Evolutionary conservation across 2,113 vertebrate species (phyloP), one percentile per base, ranked within the genome.

Genomic region (Hippolais icterina): DNA sequence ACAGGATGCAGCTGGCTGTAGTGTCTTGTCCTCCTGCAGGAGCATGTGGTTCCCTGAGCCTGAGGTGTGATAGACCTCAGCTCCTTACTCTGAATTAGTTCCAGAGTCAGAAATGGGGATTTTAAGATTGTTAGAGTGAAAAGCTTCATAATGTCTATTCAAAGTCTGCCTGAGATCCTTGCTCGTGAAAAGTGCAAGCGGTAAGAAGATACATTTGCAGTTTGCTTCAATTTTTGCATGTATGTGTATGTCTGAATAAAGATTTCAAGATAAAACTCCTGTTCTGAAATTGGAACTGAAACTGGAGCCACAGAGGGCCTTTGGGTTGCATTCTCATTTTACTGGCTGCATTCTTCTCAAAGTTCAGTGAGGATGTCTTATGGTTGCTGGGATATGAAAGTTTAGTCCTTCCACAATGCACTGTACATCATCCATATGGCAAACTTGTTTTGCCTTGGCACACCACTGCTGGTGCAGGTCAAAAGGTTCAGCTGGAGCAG

Each of bases 221-320:
- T 80, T 85, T 41, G 20, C 83, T 86, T 88, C n/a, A 37, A 22
- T 71, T 37, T 86, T 37, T 47, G 21, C 22, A 1, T 46, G 29
- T 70, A 20, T 70, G 15, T 35, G 8, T 57, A 39, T 74, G 8
- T 47, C 22, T 79, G 53, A 76, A 76, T 61, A 57, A 79, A 68
- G 49, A 80, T 79, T 94, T 87, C 25, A 76, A 65, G 78, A 87
- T 79, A 87, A 94, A 72, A 50, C 12, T 83, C 19, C 91, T 95
- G 49, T 92, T 92, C 90, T 89, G 94, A 75, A 94, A 90, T 84
- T 49, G 87, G 80, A 83, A 89, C 27, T 70, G 91, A 96, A 97
- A 94, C 16, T 70, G 50, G 49, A 81, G 83, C 76, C 39, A 35
- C 68, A 70, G 59, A 12, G 54, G 54, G 37, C 50, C 17, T 42